phyloP scores from a whole-genome alignment of 2,113 vertebrate species.

The Podilymbus podiceps region DNA sequence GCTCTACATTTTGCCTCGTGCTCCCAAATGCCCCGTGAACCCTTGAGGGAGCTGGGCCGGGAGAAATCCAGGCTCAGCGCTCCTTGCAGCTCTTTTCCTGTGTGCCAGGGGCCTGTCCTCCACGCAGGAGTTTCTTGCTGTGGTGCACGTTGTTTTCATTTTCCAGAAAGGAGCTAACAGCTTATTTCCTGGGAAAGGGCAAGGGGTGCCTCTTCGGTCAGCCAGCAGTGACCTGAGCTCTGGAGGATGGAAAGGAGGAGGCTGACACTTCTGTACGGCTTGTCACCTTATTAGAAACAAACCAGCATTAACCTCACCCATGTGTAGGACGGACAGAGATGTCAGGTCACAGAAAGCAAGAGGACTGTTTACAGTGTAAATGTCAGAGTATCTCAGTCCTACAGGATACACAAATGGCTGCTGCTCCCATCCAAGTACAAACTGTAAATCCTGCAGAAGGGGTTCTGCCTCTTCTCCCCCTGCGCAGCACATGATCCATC shows the following conservation, averaged over 20 bases:
- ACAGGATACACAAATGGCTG: not conserved
- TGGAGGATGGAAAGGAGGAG: not conserved
- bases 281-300: not conserved
- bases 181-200: not conserved
- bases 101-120: not conserved
- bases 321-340: not conserved
- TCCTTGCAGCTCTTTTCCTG: not conserved
- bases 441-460: not conserved
- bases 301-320: not conserved
- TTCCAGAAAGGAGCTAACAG: not conserved
- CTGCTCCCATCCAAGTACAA: not conserved
- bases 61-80: not conserved
- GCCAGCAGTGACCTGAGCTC: not conserved
- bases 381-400: not conserved
- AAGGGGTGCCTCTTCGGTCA: not conserved
- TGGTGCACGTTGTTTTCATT: not conserved
- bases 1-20: not conserved
- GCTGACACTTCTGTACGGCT: not conserved
- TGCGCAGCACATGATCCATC: rapidly evolving
- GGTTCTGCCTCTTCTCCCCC: not conserved
- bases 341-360: not conserved
- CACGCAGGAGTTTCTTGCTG: not conserved
- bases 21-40: not conserved
- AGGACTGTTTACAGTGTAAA: not conserved
- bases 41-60: not conserved